A percentile compares a stretch with the other conserved stretches of the same genome.
Conservation (phyloP, 1,140 invertebrate species). For the Formica exsecta region DNA sequence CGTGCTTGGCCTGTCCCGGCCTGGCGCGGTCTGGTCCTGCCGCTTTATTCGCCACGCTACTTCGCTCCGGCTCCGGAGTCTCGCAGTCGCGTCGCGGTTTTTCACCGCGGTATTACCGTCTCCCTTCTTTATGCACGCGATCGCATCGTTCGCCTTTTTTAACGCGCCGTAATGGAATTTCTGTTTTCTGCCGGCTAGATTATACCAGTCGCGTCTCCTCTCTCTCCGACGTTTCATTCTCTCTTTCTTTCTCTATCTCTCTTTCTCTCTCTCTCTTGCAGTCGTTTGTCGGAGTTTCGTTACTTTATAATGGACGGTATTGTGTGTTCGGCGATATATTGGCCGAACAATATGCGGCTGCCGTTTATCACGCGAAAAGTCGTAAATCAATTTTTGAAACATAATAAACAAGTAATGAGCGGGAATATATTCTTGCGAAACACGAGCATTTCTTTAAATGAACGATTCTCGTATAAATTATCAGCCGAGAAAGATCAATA, state of each 20-base stretch:
- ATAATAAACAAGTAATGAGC: conserved; percentile 50
- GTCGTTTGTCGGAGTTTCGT: conserved; percentile 30
- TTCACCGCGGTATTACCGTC: conserved; percentile 47
- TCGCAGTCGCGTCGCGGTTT: conserved; percentile 56
- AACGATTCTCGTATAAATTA: conserved; percentile 45
- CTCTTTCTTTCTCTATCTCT: not conserved
- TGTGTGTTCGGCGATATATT: not conserved
- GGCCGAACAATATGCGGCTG: conserved; percentile 41
- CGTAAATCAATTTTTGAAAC: conserved; percentile 50
- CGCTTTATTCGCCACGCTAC: conserved; percentile 62
- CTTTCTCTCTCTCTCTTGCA: not conserved
- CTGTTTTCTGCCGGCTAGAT: conserved; percentile 61
- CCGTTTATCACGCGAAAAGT: conserved; percentile 48
- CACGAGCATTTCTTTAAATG: conserved; percentile 17
- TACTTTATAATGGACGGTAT: conserved; percentile 49
- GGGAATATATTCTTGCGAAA: conserved; percentile 27
- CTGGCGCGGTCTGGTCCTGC: conserved; percentile 4
- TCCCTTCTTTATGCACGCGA: conserved; percentile 60
- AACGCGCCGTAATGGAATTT: conserved; percentile 59
- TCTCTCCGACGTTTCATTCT: not conserved
- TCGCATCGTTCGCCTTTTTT: conserved; percentile 57
- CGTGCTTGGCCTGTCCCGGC: not conserved
- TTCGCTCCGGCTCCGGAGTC: conserved; percentile 34
- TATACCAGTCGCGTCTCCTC: conserved; percentile 27
- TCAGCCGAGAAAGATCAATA: conserved; percentile 21